Percentiles rank a stretch among this genome's conserved stretches.
Evolutionary conservation across 2,113 vertebrate species (phyloP).

Genomic region (Cynocephalus volans): DNA sequence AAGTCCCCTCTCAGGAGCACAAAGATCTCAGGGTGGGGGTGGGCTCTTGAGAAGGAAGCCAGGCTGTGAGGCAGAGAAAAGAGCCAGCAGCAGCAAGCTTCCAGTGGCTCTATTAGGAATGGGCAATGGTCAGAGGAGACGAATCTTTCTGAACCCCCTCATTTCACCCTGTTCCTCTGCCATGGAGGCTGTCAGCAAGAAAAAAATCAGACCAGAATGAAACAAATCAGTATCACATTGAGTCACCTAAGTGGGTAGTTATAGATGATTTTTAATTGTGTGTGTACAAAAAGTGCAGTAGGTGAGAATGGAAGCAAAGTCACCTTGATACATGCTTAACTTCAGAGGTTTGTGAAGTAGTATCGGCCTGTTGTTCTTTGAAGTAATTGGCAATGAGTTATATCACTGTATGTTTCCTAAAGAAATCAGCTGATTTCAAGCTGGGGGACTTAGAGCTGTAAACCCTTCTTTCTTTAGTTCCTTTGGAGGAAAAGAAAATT

Average conservation of each 20-base stretch:
- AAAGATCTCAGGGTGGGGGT: not conserved
- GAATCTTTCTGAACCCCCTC: constrained; percentile 3
- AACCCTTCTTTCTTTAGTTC: constrained; percentile 25
- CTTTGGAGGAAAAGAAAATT: constrained; percentile 34
- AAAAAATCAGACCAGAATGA: constrained; percentile 41
- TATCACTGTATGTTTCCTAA: constrained; percentile 70
- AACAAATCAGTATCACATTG: not conserved
- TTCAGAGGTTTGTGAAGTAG: constrained; percentile 56
- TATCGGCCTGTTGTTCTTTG: constrained; percentile 62
- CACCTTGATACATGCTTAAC: constrained; percentile 50
- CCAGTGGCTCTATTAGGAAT: not conserved
- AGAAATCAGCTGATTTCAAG: constrained; percentile 62
- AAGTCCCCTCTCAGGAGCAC: not conserved
- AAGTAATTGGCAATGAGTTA: constrained; percentile 62
- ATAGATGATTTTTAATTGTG: constrained; percentile 46
- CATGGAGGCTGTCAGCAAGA: not conserved
- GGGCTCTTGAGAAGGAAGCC: constrained; percentile 29
- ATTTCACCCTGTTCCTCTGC: not conserved
- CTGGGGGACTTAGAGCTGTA: not conserved
- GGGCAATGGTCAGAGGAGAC: not conserved
- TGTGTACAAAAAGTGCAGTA: constrained; percentile 31
- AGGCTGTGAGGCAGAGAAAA: constrained; percentile 5
- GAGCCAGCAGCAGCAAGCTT: not conserved
- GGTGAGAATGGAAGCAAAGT: constrained; percentile 42
- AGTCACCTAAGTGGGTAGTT: constrained; percentile 43